Conservation (phyloP, 1,140 invertebrate genomes). For the Paracyclopina nana region DNA sequence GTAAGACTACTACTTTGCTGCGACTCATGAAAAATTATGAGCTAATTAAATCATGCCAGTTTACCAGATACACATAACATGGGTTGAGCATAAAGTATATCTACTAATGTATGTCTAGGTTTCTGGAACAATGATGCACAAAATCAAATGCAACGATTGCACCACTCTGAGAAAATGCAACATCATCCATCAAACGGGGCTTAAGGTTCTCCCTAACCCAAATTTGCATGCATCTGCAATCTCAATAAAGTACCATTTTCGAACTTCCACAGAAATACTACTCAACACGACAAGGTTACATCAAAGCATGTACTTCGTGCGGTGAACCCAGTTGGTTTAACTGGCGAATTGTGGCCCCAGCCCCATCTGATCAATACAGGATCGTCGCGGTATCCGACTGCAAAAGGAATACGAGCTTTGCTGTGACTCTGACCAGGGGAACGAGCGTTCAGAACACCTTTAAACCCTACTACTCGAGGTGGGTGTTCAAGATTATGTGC, state of each 20-base stretch:
- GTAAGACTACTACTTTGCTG: background rate
- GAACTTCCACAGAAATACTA: constrained; percentile 11
- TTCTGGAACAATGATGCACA: constrained; percentile 10
- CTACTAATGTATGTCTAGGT: no score
- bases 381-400: constrained; percentile 9
- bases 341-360: constrained; percentile 10
- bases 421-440: constrained; percentile 7
- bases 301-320: constrained; percentile 10
- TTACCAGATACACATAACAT: background rate
- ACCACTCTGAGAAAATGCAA: constrained; percentile 9
- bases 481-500: constrained; percentile 15
- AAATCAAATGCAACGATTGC: constrained; percentile 13
- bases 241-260: no score
- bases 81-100: background rate
- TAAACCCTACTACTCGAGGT: constrained; percentile 15
- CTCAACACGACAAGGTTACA: constrained; percentile 13
- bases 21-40: background rate
- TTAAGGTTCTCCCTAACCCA: constrained; percentile 3
- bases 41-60: background rate
- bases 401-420: constrained; percentile 8
- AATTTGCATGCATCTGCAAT: no score
- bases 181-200: constrained; percentile 10
- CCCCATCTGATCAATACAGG: constrained; percentile 9
- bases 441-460: constrained; percentile 12
- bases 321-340: constrained; percentile 11